A percentile compares a stretch with the other conserved stretches of the same genome.
Evolutionary conservation across 2,797 vertebrate species (phyloP).

Genomic region (Rhinichthys osculus): DNA sequence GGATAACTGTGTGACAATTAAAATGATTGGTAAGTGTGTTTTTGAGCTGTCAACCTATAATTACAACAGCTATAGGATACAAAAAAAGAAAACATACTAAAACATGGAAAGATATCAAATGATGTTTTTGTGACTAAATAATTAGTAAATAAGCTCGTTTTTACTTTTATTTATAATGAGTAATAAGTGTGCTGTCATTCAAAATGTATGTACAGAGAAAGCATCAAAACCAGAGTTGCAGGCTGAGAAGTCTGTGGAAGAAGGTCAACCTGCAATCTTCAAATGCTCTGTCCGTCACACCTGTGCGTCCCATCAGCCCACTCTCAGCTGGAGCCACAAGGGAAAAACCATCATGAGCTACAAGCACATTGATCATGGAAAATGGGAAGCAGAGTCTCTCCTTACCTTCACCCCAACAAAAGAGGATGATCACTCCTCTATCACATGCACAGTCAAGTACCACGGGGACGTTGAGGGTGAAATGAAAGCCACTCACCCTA

Average conservation of each 20-base stretch:
- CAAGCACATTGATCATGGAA: constrained; percentile 26
- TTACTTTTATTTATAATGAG: background rate
- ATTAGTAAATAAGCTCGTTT: too few species aligned
- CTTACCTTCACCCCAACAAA: constrained; percentile 59
- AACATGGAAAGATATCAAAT: too few species aligned
- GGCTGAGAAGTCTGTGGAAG: background rate
- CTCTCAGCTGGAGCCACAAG: constrained; percentile 63
- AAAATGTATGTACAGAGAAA: background rate
- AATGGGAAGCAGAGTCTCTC: constrained; percentile 67
- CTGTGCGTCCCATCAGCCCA: constrained; percentile 63
- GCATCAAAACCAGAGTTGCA: constrained; percentile 34
- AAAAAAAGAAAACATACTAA: background rate
- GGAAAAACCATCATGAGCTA: background rate
- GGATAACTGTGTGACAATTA: constrained; percentile 53
- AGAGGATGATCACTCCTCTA: constrained; percentile 59
- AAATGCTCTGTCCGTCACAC: constrained; percentile 69
- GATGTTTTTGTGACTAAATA: too few species aligned
- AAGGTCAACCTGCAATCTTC: constrained; percentile 54
- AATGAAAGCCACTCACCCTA: background rate
- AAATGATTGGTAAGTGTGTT: constrained; percentile 59
- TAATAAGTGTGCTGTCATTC: background rate
- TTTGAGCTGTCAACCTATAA: background rate
- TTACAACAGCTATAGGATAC: background rate
- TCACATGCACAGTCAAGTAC: constrained; percentile 66
- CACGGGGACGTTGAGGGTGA: rapidly evolving